Conservation (phyloP, 2,113 vertebrate species). For the Thinocorus orbignyianus region DNA sequence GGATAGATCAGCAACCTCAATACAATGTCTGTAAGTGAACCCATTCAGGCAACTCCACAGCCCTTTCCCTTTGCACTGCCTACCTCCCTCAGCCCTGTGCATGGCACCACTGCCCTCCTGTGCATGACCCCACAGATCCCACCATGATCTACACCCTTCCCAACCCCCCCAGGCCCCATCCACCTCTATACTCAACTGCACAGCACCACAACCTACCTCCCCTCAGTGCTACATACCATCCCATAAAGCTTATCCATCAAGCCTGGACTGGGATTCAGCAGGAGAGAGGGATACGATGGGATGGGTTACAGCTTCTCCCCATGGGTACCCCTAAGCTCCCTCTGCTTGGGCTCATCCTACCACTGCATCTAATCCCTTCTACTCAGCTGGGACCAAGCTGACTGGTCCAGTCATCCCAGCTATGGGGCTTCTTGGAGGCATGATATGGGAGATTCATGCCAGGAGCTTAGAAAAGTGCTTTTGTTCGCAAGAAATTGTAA, state of each 20-base stretch:
- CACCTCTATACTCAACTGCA: background rate
- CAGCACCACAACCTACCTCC: background rate
- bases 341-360: background rate
- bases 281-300: background rate
- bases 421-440: background rate
- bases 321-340: background rate
- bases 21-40: background rate
- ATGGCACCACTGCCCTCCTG: rapidly evolving
- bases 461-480: background rate
- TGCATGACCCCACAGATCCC: background rate
- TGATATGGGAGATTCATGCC: background rate
- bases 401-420: background rate
- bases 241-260: background rate
- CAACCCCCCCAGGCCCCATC: background rate
- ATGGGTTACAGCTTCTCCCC: background rate
- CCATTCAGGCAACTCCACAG: background rate
- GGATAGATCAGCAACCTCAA: background rate
- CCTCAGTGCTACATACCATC: background rate
- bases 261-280: background rate
- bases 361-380: background rate
- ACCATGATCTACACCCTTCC: background rate
- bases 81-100: background rate
- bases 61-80: background rate
- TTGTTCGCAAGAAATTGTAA: background rate
- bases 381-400: background rate